Evolutionary conservation across 2,888 invertebrate species (phyloP).

Genomic region (Netelia virgata): DNA sequence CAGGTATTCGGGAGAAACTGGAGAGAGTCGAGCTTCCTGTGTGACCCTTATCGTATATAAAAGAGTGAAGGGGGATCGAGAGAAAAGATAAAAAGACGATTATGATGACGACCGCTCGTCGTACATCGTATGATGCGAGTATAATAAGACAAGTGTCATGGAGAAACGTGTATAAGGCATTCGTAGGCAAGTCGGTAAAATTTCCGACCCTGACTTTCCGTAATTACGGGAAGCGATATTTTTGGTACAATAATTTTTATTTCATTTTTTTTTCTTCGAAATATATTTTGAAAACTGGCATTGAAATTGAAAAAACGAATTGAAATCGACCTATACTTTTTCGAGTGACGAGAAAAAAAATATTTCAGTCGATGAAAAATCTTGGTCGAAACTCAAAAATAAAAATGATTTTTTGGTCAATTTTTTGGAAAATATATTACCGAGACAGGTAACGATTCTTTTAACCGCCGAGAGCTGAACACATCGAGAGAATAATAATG

Average conservation of each 20-base stretch:
- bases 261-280: background rate
- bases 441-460: too few relatives aligned
- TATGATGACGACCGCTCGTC: slow-evolving; percentile 28
- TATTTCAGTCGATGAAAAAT: too few relatives aligned
- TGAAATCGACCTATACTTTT: too few relatives aligned
- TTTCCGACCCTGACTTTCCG: background rate
- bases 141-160: background rate
- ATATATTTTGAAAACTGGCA: too few relatives aligned
- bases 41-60: slow-evolving; percentile 67
- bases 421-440: too few relatives aligned
- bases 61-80: slow-evolving; percentile 38
- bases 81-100: slow-evolving; percentile 17
- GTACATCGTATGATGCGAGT: slow-evolving; percentile 25
- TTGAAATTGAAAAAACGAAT: too few relatives aligned
- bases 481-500: too few relatives aligned
- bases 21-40: slow-evolving; percentile 67
- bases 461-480: too few relatives aligned
- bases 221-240: background rate
- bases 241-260: background rate
- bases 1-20: slow-evolving; percentile 70
- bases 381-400: too few relatives aligned
- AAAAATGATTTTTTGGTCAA: too few relatives aligned
- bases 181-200: background rate
- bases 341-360: too few relatives aligned
- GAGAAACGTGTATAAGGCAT: background rate